Percentiles rank a stretch among this genome's conserved stretches.
Conservation (phyloP, 2,797 vertebrate species). For the Acanthiza pusilla region DNA sequence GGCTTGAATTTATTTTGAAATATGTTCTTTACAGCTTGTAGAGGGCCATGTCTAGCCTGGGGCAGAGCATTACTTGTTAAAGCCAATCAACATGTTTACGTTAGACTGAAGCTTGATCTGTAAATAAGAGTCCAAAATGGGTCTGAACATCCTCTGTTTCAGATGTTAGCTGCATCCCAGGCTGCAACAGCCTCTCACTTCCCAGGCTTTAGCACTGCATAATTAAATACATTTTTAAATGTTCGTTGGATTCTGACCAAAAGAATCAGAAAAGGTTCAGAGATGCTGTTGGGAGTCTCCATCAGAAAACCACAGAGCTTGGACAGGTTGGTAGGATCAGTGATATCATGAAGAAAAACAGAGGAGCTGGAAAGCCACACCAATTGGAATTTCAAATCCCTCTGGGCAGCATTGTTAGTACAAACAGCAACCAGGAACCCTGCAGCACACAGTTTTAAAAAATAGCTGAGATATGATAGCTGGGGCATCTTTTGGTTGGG, state of each 20-base stretch:
- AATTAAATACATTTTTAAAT: neutral
- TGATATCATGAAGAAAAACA: neutral
- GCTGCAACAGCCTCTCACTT: neutral
- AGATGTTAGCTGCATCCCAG: neutral
- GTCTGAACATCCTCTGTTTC: neutral
- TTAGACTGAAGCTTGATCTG: neutral
- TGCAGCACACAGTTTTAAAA: neutral
- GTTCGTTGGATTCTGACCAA: neutral
- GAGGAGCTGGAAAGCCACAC: neutral
- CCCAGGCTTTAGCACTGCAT: neutral
- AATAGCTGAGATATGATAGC: neutral
- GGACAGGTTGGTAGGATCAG: neutral
- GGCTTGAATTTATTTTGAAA: constrained; percentile 18
- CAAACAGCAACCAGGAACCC: neutral
- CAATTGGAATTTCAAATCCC: neutral
- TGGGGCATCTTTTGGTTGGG: neutral
- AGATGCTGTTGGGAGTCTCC: neutral
- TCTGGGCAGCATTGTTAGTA: neutral
- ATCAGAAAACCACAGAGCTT: neutral
- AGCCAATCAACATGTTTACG: neutral
- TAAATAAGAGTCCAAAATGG: neutral
- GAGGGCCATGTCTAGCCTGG: neutral
- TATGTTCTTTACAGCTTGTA: neutral
- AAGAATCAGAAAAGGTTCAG: neutral
- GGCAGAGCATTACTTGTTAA: neutral